phyloP scores from a whole-genome alignment of 2,797 vertebrate genomes.

The Tadarida brasiliensis region DNA sequence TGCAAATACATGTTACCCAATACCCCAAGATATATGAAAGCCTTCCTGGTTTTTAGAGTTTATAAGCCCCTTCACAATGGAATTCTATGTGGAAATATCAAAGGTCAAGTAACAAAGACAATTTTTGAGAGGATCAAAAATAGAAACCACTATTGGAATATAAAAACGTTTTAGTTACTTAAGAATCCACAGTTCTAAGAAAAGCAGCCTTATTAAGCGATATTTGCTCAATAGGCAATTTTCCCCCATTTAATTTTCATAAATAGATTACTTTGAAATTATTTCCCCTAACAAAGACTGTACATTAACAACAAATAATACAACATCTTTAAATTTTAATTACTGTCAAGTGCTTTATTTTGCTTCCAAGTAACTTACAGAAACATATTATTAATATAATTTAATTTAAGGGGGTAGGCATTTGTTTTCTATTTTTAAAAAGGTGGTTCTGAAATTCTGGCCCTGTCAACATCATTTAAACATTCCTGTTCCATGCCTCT shows the following conservation, averaged over 20 bases:
- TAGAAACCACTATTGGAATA: slow-evolving; percentile 79
- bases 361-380: slow-evolving; percentile 84
- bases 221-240: slow-evolving; percentile 80
- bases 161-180: slow-evolving; percentile 75
- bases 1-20: slow-evolving; percentile 59
- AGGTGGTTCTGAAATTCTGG: slow-evolving; percentile 86
- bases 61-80: slow-evolving; percentile 58
- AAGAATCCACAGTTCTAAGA: slow-evolving; percentile 79
- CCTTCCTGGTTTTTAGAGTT: slow-evolving; percentile 65
- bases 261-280: slow-evolving; percentile 85
- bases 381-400: slow-evolving; percentile 87
- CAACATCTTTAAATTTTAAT: slow-evolving; percentile 86
- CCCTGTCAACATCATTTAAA: slow-evolving; percentile 89
- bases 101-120: slow-evolving; percentile 77
- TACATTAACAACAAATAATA: slow-evolving; percentile 83
- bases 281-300: slow-evolving; percentile 81
- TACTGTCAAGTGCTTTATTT: slow-evolving; percentile 87
- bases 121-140: slow-evolving; percentile 74
- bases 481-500: slow-evolving; percentile 86
- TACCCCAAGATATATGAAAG: slow-evolving; percentile 60
- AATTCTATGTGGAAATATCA: slow-evolving; percentile 76
- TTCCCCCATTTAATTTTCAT: slow-evolving; percentile 81
- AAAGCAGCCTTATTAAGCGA: slow-evolving; percentile 76
- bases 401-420: slow-evolving; percentile 84
- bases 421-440: slow-evolving; percentile 89